phyloP scores from a whole-genome alignment of 2,797 vertebrate species.

The Ispidina lecontei region DNA sequence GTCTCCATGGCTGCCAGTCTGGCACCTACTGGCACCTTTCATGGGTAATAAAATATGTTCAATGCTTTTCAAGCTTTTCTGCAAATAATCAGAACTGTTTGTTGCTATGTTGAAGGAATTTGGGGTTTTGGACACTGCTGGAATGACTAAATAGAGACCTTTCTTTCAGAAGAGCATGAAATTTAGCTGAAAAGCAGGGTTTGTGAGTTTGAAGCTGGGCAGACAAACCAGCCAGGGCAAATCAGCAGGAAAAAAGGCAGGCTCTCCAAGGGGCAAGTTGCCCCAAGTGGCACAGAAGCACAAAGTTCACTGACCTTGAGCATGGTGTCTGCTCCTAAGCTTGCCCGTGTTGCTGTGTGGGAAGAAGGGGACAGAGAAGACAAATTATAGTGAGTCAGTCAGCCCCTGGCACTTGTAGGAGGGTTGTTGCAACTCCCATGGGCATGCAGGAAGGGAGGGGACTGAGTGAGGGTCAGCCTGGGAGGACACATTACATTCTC shows the following conservation, averaged over 20 bases:
- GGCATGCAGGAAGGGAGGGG: not conserved
- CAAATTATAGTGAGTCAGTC: not conserved
- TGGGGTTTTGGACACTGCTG: not conserved
- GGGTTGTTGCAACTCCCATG: not conserved
- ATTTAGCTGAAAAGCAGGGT: constrained; percentile 22
- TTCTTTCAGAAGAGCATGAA: constrained; percentile 38
- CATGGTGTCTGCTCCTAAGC: not conserved
- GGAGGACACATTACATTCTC: not conserved
- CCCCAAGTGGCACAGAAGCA: not conserved
- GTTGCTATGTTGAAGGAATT: constrained; percentile 45
- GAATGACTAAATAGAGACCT: constrained; percentile 30
- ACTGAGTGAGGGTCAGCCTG: not conserved
- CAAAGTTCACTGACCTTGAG: not conserved
- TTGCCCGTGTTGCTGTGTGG: not conserved
- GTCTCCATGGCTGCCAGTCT: constrained; percentile 24
- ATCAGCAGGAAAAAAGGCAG: not conserved
- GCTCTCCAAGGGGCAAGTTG: not conserved
- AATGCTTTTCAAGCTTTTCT: constrained; percentile 45
- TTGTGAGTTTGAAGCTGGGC: not conserved
- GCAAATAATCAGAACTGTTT: constrained; percentile 57
- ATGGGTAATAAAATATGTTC: constrained; percentile 28
- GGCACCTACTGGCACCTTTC: constrained; percentile 52
- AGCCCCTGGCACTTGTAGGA: not conserved
- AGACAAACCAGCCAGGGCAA: not conserved
- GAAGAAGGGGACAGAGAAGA: not conserved